Evolutionary conservation across 2,113 vertebrate genomes (phyloP), one percentile per base, ranked within the genome.

Genomic region (Nothocercus julius): DNA sequence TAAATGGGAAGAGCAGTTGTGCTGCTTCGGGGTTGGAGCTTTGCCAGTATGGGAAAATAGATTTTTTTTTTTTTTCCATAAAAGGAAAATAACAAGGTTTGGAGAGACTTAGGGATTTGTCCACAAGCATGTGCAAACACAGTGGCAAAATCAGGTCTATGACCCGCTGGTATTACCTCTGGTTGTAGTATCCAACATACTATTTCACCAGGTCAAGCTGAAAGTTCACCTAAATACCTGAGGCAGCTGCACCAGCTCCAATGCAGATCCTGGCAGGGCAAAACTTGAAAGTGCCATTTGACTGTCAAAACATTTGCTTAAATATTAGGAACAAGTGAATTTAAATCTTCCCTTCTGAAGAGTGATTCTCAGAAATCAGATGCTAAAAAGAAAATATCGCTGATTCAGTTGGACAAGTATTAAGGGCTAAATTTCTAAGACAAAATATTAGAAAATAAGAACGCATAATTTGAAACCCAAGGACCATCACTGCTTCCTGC

Each of bases 121-220:
- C 30, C 36, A 5, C 15, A 54, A 13, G 40, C 68, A 6, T 0
- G 27, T 20, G 45, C 28, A 51, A 64, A 22, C 13, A 69, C 53
- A 30, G 75, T 2, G 15, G 59, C 59, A 11, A 0, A 59, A 3
- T 19, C n/a, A 0, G 10, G 32, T 13, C 49, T 44, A 24, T 13
- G 49, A 7, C 32, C 36, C 49, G 11, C 11, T 16, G 13, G 1
- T 14, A 17, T 49, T 47, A 1, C 9, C n/a, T 34, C 72, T 21
- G 59, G 36, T 68, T 28, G 45, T 68, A 5, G 21, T 44, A 44
- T 45, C 40, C 11, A 32, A 45, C 24, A 13, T 20, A 64, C 19
- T 67, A 45, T 67, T 32, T 67, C 20, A 67, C 42, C 42, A 45
- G 64, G 18, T 20, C 38, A 44, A 9, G 64, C 28, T 68, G 27